Percentiles rank a stretch among this genome's conserved stretches.
Evolutionary conservation across 2,888 invertebrate genomes (phyloP).

Genomic region (Eilema sororculum): DNA sequence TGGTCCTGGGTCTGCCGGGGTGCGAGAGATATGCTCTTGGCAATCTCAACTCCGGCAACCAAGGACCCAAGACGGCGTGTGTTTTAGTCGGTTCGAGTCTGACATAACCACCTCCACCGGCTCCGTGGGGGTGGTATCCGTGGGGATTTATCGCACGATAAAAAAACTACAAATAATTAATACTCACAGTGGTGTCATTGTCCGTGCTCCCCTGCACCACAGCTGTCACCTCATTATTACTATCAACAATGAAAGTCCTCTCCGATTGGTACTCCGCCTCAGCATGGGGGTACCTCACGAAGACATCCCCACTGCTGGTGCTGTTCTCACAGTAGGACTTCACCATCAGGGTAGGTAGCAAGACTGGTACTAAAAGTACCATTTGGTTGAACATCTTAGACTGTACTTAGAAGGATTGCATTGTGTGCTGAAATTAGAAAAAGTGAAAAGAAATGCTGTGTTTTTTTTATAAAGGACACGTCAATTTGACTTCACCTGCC

Average conservation of each 20-base stretch:
- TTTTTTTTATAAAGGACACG: no score
- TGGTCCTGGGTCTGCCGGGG: no score
- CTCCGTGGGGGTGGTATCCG: no score
- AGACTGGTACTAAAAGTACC: conserved; percentile 6
- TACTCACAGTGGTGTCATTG: not conserved
- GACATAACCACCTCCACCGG: no score
- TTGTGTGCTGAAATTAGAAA: conserved; percentile 10
- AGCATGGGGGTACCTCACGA: conserved; percentile 15
- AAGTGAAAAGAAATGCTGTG: no score
- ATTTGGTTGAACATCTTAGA: conserved; percentile 8
- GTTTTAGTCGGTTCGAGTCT: no score
- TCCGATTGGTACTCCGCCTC: not conserved
- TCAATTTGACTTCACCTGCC: no score
- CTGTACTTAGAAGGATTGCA: not conserved
- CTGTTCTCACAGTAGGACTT: conserved; percentile 7
- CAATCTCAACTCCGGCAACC: no score
- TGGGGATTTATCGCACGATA: no score
- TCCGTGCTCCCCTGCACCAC: not conserved
- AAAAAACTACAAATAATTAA: no score
- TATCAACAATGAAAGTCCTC: not conserved
- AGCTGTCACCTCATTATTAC: not conserved
- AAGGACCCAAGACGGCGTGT: no score
- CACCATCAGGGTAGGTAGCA: conserved; percentile 17
- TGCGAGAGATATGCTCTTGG: no score
- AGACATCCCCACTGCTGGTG: not conserved